Evolutionary conservation across 64 coral and sea anemone species (phyloP).

Genomic region (Montipora foliosa): DNA sequence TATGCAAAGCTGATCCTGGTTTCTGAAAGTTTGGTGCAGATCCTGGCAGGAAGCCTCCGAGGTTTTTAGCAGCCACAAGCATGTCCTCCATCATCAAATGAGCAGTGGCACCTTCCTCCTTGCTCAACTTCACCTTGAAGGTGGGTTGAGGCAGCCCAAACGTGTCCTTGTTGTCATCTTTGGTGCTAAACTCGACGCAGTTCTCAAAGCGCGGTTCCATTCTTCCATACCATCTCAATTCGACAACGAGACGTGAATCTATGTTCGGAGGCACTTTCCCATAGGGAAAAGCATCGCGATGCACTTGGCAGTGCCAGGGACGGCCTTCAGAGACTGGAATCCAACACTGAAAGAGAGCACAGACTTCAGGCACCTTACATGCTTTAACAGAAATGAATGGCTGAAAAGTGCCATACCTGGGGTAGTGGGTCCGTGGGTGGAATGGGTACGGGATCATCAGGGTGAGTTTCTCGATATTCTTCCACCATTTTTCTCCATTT

Average conservation of each 20-base stretch:
- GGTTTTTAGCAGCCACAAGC: not conserved
- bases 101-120: not conserved
- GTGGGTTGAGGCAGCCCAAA: constrained; percentile 50
- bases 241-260: constrained; percentile 27
- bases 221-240: constrained; percentile 48
- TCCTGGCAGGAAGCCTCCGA: constrained; percentile 28
- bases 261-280: not conserved
- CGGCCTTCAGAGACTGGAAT: constrained; percentile 27
- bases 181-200: constrained; percentile 10
- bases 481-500: constrained; percentile 40
- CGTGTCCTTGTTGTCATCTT: not conserved
- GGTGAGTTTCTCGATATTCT: not conserved
- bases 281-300: constrained; percentile 51
- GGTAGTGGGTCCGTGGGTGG: not conserved
- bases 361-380: too few relatives aligned
- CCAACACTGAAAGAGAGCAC: constrained; percentile 27
- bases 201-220: constrained; percentile 18
- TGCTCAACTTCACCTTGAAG: constrained; percentile 16
- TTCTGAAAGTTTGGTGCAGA: constrained; percentile 34
- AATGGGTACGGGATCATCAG: constrained; percentile 28
- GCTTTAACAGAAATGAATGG: too few relatives aligned
- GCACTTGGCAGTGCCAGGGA: constrained; percentile 52
- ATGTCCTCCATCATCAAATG: constrained; percentile 41
- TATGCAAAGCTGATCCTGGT: constrained; percentile 32
- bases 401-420: not conserved